Evolutionary conservation across 2,888 invertebrate species (phyloP), one percentile per base, ranked within the genome.

Genomic region (Netelia virgata): DNA sequence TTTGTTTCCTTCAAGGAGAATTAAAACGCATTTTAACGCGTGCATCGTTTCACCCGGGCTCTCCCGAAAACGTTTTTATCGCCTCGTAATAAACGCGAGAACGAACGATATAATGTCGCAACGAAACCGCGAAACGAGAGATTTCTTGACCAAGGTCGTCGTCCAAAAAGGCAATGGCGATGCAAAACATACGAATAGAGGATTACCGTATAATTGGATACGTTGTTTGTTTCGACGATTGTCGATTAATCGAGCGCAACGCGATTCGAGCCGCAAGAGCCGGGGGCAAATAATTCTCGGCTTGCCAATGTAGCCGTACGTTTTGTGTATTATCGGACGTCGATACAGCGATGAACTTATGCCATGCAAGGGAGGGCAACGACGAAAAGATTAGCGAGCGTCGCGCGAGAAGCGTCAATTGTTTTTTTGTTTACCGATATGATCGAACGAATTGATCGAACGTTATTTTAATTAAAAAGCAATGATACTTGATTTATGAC

Each of bases 281-380:
- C 36, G 16, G 9, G n/a, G 18, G 43, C 8, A 1, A 57, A 50
- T 68, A 69, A 83, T 74, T 68, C 16, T n/a, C 61, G 61, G 53
- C 63, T 74, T 74, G 47, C 74, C 55, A 66, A 59, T 63, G 53
- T 68, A 69, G 8, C 14, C 10, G 50, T 9, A 14, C 50, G 66
- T 41, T 36, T 36, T 36, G 5, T 10, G 11, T 20, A 36, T 68
- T 68, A 18, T 63, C 61, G 36, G 8, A n/a, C 64, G 47, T 5
- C 41, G 66, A 23, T 83, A 78, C 70, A 64, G 23, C 57, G 76
- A 77, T 79, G 64, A 83, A 85, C 82, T 83, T 72, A 74, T 53
- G 77, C 57, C 70, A 57, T 18, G 57, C 47, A 47, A 0, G 11
- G 66, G 64, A 16, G 57, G 64, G 23, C n/a, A 73, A 64, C 50